phyloP scores from a whole-genome alignment of 2,797 vertebrate species.

The Huso huso region DNA sequence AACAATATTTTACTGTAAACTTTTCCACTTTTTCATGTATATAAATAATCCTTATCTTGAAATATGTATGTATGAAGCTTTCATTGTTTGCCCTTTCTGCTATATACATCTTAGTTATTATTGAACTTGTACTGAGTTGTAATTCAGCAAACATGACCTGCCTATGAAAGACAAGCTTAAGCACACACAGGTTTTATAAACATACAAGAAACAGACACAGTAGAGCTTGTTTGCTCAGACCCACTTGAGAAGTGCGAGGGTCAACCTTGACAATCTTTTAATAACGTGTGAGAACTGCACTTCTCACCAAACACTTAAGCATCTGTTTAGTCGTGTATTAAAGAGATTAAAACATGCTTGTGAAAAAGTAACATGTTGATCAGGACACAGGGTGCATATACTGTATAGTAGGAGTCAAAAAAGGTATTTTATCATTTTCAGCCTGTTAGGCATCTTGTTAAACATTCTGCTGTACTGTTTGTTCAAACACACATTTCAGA shows the following conservation, averaged over 20 bases:
- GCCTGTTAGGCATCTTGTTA: too few species aligned
- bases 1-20: too few species aligned
- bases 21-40: too few species aligned
- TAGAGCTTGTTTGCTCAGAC: constrained; percentile 8
- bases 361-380: constrained; percentile 4
- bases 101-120: not conserved
- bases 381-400: not conserved
- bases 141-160: too few species aligned
- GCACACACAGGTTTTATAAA: not conserved
- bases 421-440: too few species aligned
- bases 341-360: constrained; percentile 4
- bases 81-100: not conserved
- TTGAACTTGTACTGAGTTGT: too few species aligned
- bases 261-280: constrained; percentile 15
- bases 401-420: not conserved
- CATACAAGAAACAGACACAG: not conserved
- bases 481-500: too few species aligned
- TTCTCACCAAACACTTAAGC: constrained; percentile 18
- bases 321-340: constrained; percentile 35
- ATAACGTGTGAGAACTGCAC: not conserved
- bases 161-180: too few species aligned
- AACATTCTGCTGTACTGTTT: too few species aligned
- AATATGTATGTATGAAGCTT: not conserved
- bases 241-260: constrained; percentile 15
- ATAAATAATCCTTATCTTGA: not conserved